These are phyloP conservation scores for Ameiurus melas DNA, from an alignment of 2,113 vertebrate species.

Conservation along the genomic window DNA sequence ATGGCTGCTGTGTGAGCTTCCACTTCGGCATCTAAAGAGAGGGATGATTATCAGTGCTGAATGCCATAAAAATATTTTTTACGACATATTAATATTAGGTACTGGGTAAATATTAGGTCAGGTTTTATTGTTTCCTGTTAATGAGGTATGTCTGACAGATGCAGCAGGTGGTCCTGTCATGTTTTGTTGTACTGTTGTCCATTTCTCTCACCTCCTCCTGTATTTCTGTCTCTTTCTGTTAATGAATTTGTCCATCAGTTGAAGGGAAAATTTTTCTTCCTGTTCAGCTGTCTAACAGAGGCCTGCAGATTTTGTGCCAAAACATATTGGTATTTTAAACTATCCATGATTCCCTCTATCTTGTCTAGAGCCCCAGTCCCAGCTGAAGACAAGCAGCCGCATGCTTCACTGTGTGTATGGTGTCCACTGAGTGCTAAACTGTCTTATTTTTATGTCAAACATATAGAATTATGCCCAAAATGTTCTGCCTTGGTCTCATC, in stretches of 20 bases:
- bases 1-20: no score
- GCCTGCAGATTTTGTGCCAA: background rate
- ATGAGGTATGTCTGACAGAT: slow-evolving; percentile 28
- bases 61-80: background rate
- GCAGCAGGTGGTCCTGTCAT: slow-evolving; percentile 36
- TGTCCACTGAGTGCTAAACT: background rate
- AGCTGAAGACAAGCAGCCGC: no score
- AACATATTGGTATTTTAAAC: background rate
- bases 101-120: background rate
- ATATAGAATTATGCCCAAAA: background rate
- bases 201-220: background rate
- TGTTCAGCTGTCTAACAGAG: background rate
- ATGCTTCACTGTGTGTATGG: no score
- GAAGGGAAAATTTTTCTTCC: background rate
- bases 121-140: slow-evolving; percentile 13
- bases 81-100: background rate
- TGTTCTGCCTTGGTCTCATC: background rate
- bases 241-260: background rate
- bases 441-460: background rate
- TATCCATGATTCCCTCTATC: background rate
- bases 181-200: background rate
- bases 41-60: no score
- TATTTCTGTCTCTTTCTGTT: background rate
- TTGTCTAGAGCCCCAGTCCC: no score
- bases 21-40: no score